phyloP scores from a whole-genome alignment of 1,140 invertebrate genomes.

The Latrodectus geometricus region DNA sequence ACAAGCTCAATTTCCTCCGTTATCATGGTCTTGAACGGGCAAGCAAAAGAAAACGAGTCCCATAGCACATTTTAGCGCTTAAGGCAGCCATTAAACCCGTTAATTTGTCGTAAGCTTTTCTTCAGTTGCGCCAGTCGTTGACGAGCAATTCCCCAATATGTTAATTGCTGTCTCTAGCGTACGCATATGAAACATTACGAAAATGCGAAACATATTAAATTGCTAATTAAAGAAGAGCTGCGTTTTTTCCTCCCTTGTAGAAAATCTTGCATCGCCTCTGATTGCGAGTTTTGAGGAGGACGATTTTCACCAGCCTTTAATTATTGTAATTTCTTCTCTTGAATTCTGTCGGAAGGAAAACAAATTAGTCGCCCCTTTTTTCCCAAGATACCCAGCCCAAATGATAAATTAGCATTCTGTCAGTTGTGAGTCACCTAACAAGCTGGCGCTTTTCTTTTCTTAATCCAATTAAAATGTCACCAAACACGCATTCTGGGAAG shows the following conservation, averaged over 20 bases:
- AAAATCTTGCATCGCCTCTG: conserved; percentile 22
- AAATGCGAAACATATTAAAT: conserved; percentile 57
- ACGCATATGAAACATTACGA: conserved; percentile 47
- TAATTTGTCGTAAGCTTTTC: conserved; percentile 37
- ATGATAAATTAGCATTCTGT: conserved; percentile 60
- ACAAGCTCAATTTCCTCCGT: conserved; percentile 34
- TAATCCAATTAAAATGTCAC: conserved; percentile 59
- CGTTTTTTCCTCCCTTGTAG: conserved; percentile 15
- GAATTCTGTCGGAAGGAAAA: conserved; percentile 56
- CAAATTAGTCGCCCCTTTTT: conserved; percentile 54
- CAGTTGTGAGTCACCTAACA: conserved; percentile 53
- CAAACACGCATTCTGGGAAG: conserved; percentile 50
- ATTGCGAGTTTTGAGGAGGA: conserved; percentile 39
- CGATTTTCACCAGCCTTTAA: conserved; percentile 56
- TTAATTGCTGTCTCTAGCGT: conserved; percentile 54
- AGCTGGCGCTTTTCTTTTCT: conserved; percentile 49
- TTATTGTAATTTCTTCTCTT: conserved; percentile 58
- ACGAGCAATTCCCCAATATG: conserved; percentile 24
- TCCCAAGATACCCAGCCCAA: conserved; percentile 46
- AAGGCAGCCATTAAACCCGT: conserved; percentile 44
- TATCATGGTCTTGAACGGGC: conserved; percentile 16
- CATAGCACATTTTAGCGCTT: conserved; percentile 20
- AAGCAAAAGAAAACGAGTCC: conserved; percentile 26
- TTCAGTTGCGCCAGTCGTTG: conserved; percentile 3
- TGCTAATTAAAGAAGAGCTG: conserved; percentile 55